phyloP scores from a whole-genome alignment of 2,888 invertebrate species.

The Oegoconia quadripuncta region DNA sequence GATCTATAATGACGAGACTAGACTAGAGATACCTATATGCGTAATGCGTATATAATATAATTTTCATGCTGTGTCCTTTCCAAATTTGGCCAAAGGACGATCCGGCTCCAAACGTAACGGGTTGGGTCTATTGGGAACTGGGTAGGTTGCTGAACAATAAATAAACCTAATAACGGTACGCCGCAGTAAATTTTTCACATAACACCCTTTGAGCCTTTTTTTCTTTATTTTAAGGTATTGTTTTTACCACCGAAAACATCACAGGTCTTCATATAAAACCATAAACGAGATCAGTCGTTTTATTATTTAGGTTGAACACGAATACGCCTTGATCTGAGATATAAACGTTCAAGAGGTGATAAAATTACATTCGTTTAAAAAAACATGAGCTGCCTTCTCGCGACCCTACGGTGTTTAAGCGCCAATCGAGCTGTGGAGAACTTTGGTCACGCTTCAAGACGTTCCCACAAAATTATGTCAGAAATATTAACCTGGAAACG shows the following conservation, averaged over 20 bases:
- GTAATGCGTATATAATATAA: no score
- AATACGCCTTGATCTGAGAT: slow-evolving; percentile 7
- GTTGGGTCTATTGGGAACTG: slow-evolving; percentile 20
- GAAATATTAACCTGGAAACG: slow-evolving; percentile 7
- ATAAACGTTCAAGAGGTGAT: slow-evolving; percentile 5
- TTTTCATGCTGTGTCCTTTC: no score
- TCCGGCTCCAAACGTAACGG: slow-evolving; percentile 15
- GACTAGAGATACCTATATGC: no score
- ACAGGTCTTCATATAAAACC: not conserved
- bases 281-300: slow-evolving; percentile 9
- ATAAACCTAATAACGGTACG: slow-evolving; percentile 32
- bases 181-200: slow-evolving; percentile 31
- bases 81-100: slow-evolving; percentile 16
- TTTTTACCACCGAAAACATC: slow-evolving; percentile 18
- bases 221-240: slow-evolving; percentile 18
- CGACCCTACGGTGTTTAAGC: slow-evolving; percentile 29
- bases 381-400: not conserved
- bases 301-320: slow-evolving; percentile 8
- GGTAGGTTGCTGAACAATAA: slow-evolving; percentile 25
- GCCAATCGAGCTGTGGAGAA: slow-evolving; percentile 29
- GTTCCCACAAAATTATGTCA: slow-evolving; percentile 25
- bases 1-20: no score
- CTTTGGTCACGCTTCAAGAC: slow-evolving; percentile 30
- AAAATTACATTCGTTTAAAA: slow-evolving; percentile 3
- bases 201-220: slow-evolving; percentile 27